Evolutionary conservation across 2,888 invertebrate genomes (phyloP), one percentile per base, ranked within the genome.

Genomic region (Cacoxenus indagator): DNA sequence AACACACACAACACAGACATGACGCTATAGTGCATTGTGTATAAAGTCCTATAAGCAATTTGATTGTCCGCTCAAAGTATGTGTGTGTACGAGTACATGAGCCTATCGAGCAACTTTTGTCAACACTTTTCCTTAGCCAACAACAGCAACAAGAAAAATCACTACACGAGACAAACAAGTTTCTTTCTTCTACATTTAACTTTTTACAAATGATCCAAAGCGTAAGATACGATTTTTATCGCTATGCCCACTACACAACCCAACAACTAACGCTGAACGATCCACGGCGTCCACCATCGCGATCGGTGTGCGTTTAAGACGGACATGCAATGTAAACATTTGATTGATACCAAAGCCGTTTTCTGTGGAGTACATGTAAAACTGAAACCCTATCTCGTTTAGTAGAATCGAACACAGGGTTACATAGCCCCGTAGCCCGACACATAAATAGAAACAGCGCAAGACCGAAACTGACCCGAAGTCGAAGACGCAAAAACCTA

Each of bases 41-140:
- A 55, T n/a, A 70, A 74, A 70, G 70, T 67, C 76, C 74, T 75
- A 77, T 76, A 77, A 77, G 73, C 74, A 73, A 77, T 78, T 74
- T 76, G 67, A 74, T 75, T 72, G 74, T 68, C 70, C 71, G 26
- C 55, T 5, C 55, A 26, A 26, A 2, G 46, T 45, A 66, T 73
- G 62, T 73, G 54, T 55, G 48, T 37, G 43, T 54, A 37, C 9
- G 22, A 9, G 31, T 74, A 75, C 74, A 77, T 75, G 73, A 75
- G 77, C 76, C 83, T 83, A 81, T 83, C 83, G 77, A 76, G 59
- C 59, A 81, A 82, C 78, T 82, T 82, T 82, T 83, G 82, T 82
- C 84, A 82, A 82, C 82, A 82, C 84, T 83, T 83, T 83, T 78
- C 65, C 48, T 57, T 14, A 55, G 27, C 57, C 37, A 37, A 57